Base-by-base conservation (phyloP, 2,888 invertebrate genomes). In the Hecatera dysodea region DNA sequence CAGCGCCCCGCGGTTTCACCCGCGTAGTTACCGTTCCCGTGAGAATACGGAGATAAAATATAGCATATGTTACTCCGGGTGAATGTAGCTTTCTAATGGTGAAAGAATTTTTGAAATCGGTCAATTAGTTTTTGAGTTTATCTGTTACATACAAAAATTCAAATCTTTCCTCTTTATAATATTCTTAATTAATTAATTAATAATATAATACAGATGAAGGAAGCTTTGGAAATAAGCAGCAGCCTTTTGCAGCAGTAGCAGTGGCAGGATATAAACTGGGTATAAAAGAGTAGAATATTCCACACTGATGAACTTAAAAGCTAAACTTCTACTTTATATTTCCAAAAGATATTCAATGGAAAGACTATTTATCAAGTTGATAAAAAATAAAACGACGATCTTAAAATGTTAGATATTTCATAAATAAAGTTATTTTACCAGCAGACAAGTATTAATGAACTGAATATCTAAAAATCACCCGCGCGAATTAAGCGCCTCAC, bases 391-490 rank as follows among this genome's bases (percentile, higher is more conserved):
- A 56, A 42, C 22, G 33, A 22, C 36, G 27, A 52, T 27, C 27
- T 46, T 27, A 57, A 60, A 78, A 44, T 63, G 44, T 24, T 33
- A 44, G 39, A 67, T 55, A 59, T 55, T 60, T 60, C 46, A 73
- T 59, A 63, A 74, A 67, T 64, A 56, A 64, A 59, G 46, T 59
- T 62, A 57, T 75, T 68, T 62, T 53, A 61, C 55, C 39, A 59
- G 46, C 60, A 56, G 52, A 57, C 74, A 57, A 82, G 55, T 70
- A 78, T 66, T 67, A 74, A 71, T 67, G 76, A 77, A 53, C 52
- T 63, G 62, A 65, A 73, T 73, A 76, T 69, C 39, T 73, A 70
- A 76, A 72, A 77, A 74, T 77, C 67, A 70, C 44, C 77, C 64
- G 50, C 59, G 55, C 68, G 74, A 64, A 67, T 69, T 22, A 60